Evolutionary conservation across 2,113 vertebrate species (phyloP), one percentile per base, ranked within the genome.

Genomic region (Podiceps cristatus): DNA sequence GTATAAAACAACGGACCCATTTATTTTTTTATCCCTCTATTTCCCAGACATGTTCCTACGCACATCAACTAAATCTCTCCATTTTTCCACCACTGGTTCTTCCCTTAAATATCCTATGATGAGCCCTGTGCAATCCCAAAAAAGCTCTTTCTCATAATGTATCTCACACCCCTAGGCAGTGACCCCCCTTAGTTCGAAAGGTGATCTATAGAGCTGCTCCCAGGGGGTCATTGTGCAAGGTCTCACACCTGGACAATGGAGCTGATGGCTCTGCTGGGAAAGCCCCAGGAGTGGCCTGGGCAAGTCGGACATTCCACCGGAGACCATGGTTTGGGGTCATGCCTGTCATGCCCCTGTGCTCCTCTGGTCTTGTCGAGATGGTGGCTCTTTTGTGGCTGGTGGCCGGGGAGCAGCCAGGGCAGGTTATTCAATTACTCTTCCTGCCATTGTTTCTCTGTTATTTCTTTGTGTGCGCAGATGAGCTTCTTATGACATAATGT

Each of bases 151-250:
- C 16, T 5, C 31, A 35, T 40, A 49, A 60, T 10, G 2, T 23
- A 52, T 47, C 25, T 52, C 33, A 50, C 20, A 40, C 2, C 23
- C 37, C 10, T n/a, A n/a, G 9, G 13, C 17, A 69, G 22, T 9
- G 3, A 83, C 4, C 1, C 7, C 0, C 1, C 2, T 23, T 67
- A 62, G 7, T 63, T 42, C 83, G 42, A 83, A 53, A 28, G 42
- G 5, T 50, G 18, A 29, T 64, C 12, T 40, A 59, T 44, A 73
- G 35, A 72, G 16, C 25, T 87, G 27, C 7, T 73, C 31, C 13
- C 1, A 2, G 10, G 45, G 10, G 10, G 22, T 68, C 25, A 33
- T 27, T 59, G 7, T 27, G 47, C 45, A 5, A 1, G 7, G 7
- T 40, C 45, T 82, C 25, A 63, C 2, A 3, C 28, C 9, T 42